Evolutionary conservation across 2,888 invertebrate species (phyloP).

Genomic region (Thera obeliscata): DNA sequence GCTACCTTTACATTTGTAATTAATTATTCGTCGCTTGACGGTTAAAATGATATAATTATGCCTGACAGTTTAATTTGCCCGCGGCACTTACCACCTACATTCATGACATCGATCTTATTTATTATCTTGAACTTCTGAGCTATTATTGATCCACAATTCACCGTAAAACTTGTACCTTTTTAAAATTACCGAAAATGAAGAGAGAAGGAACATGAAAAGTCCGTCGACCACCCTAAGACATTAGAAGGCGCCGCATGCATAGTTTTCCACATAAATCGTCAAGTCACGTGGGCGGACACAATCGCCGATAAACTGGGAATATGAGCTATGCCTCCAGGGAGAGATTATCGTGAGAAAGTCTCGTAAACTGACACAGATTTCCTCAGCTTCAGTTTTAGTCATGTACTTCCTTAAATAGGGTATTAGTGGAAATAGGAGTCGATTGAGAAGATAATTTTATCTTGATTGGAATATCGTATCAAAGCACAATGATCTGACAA

Average conservation of each 20-base stretch:
- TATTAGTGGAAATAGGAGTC: neutral
- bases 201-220: slow-evolving; percentile 8
- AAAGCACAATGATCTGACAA: neutral
- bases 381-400: neutral
- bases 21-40: slow-evolving; percentile 27
- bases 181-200: neutral
- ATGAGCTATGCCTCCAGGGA: slow-evolving; percentile 52
- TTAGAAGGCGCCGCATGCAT: slow-evolving; percentile 13
- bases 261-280: slow-evolving; percentile 60
- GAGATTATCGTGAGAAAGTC: slow-evolving; percentile 44
- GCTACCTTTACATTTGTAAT: slow-evolving; percentile 17
- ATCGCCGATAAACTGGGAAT: slow-evolving; percentile 63
- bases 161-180: neutral
- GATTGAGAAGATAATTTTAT: neutral
- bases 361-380: slow-evolving; percentile 22
- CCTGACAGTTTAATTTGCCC: slow-evolving; percentile 24
- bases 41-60: slow-evolving; percentile 25
- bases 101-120: slow-evolving; percentile 24
- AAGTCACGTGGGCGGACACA: slow-evolving; percentile 64
- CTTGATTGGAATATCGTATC: neutral
- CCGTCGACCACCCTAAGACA: neutral
- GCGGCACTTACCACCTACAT: slow-evolving; percentile 21
- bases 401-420: neutral
- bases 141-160: slow-evolving; percentile 6
- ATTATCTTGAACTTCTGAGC: slow-evolving; percentile 20